Conservation (phyloP, 2,797 vertebrate genomes). For the Lemur catta region DNA sequence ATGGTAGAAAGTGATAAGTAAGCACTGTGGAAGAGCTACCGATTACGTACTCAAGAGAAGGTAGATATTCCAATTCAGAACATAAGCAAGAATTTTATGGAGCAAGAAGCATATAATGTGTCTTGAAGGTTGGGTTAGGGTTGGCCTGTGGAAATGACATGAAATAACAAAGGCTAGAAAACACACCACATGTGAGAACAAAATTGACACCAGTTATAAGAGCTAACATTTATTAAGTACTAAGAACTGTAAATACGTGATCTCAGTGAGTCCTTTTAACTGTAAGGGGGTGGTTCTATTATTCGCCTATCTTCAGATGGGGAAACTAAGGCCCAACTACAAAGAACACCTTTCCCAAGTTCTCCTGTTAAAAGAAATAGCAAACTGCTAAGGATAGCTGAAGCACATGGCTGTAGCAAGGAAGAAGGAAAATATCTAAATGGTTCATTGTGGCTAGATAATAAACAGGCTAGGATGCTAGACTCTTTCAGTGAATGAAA, state of each 20-base stretch:
- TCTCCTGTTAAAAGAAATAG: not conserved
- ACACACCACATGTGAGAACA: not conserved
- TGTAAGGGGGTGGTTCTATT: not conserved
- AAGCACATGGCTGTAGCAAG: not conserved
- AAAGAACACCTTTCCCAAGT: not conserved
- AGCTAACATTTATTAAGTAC: not conserved
- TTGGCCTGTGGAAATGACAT: not conserved
- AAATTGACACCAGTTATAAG: not conserved
- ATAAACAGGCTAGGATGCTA: not conserved
- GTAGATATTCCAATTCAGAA: not conserved
- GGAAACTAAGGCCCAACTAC: not conserved
- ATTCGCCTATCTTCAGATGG: not conserved
- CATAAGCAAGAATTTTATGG: conserved; percentile 14
- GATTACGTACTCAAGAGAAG: not conserved
- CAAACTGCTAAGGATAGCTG: not conserved
- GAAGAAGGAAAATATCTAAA: not conserved
- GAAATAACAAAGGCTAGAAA: not conserved
- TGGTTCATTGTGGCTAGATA: not conserved
- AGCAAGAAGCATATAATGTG: not conserved
- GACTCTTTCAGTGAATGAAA: not conserved
- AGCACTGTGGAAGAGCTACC: not conserved
- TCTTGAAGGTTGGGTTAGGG: not conserved
- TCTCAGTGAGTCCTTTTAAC: not conserved
- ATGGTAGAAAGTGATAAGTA: not conserved
- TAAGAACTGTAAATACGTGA: not conserved